These are phyloP conservation scores for Coregonus clupeaformis DNA, from an alignment of 2,113 vertebrate genomes.

Conservation along the genomic window DNA sequence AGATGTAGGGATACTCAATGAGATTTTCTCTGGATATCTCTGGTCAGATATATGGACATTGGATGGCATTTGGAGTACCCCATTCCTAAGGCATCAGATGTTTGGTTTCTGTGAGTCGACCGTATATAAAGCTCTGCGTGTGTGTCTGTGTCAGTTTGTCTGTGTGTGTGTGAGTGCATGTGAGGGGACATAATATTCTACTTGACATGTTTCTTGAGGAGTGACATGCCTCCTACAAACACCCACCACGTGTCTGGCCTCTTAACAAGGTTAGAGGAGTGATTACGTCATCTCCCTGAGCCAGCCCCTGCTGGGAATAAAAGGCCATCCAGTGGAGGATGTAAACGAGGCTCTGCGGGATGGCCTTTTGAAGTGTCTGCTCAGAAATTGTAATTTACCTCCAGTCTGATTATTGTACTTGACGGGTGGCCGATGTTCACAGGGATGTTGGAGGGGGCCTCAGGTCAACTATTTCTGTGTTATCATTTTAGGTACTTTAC, in stretches of 20 bases:
- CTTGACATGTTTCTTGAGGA: background rate
- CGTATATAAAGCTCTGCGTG: background rate
- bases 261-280: constrained; percentile 15
- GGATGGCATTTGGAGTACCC: background rate
- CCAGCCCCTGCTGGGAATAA: background rate
- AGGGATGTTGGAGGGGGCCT: constrained; percentile 7
- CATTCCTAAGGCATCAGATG: no score
- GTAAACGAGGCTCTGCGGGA: constrained; percentile 23
- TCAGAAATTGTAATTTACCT: constrained; percentile 30
- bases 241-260: background rate
- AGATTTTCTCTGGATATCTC: background rate
- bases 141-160: no score
- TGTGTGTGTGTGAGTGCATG: background rate
- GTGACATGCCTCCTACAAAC: background rate
- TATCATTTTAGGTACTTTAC: no score
- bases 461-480: constrained; percentile 13
- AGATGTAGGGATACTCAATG: background rate
- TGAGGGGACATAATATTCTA: background rate
- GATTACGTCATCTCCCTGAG: background rate
- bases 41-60: background rate
- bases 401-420: constrained; percentile 27
- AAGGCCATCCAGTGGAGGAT: constrained; percentile 18
- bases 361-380: constrained; percentile 23
- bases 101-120: no score
- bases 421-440: constrained; percentile 16